These are phyloP conservation scores for Drosophila conformis DNA, from an alignment of 2,888 invertebrate species.

Conservation along the genomic window DNA sequence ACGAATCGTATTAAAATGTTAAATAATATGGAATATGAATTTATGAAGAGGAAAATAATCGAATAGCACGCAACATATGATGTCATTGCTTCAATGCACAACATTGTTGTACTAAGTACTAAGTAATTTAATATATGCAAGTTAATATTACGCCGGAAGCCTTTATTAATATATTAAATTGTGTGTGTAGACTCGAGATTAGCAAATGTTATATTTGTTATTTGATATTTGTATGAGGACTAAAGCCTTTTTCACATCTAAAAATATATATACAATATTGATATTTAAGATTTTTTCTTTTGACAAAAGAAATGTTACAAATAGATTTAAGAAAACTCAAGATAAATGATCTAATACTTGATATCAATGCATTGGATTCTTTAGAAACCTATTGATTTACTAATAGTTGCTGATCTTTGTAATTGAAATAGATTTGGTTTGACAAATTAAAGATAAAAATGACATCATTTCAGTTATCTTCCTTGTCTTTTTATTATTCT, in stretches of 20 bases:
- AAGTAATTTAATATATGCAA: background rate
- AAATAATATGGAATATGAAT: conserved; percentile 6
- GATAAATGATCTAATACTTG: fast-evolving
- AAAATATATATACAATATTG: no score
- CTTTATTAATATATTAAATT: background rate
- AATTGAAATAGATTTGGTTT: background rate
- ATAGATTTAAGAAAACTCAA: no score
- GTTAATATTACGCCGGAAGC: background rate
- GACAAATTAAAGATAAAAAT: background rate
- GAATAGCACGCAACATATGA: background rate
- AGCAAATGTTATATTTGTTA: background rate
- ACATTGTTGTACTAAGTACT: background rate
- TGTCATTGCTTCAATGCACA: background rate
- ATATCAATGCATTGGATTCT: background rate
- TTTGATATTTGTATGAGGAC: background rate
- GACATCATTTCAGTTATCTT: background rate
- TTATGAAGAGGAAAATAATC: background rate
- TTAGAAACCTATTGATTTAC: background rate
- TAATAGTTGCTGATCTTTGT: background rate
- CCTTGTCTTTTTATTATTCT: background rate
- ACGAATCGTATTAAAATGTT: conserved; percentile 2
- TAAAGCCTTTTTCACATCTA: no score
- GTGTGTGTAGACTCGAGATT: no score
- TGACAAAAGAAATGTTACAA: no score
- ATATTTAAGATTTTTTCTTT: fast-evolving